Evolutionary conservation across 2,797 vertebrate species (phyloP).

Genomic region (Chloroceryle amazona): DNA sequence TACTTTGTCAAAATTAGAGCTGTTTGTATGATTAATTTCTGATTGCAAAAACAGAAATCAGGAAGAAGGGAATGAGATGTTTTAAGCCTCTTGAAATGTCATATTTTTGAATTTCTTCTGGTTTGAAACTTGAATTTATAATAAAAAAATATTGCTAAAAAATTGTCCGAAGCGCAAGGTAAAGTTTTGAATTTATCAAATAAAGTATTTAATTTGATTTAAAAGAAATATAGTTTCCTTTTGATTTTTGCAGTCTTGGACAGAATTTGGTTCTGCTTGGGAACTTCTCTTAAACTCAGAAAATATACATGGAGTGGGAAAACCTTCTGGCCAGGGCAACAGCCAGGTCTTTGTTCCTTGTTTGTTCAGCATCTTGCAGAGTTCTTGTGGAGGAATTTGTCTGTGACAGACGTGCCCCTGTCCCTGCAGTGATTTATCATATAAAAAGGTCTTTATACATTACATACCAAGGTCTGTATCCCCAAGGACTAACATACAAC

Average conservation of each 20-base stretch:
- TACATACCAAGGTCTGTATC: neutral
- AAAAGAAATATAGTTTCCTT: neutral
- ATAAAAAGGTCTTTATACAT: neutral
- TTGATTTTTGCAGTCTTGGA: neutral
- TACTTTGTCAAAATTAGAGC: neutral
- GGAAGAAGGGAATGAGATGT: neutral
- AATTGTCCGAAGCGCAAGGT: neutral
- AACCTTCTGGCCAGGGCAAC: neutral
- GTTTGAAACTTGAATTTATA: neutral
- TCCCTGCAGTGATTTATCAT: neutral
- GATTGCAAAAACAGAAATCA: neutral
- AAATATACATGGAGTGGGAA: neutral
- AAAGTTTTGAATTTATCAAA: neutral
- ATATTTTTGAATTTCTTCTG: neutral
- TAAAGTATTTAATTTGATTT: neutral
- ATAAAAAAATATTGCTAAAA: neutral
- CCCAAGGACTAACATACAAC: neutral
- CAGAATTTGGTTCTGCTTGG: neutral
- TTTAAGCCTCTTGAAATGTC: neutral
- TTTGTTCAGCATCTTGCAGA: neutral
- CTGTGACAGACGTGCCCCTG: neutral
- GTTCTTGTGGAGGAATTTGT: neutral
- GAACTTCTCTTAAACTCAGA: neutral
- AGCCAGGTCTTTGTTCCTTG: neutral
- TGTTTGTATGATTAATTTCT: neutral